Percentiles rank a stretch among this genome's conserved stretches.
These are phyloP conservation scores for Bolinopsis microptera DNA, from an alignment of 37 sponge, comb jelly and placozoan species.

Conservation along the genomic window DNA sequence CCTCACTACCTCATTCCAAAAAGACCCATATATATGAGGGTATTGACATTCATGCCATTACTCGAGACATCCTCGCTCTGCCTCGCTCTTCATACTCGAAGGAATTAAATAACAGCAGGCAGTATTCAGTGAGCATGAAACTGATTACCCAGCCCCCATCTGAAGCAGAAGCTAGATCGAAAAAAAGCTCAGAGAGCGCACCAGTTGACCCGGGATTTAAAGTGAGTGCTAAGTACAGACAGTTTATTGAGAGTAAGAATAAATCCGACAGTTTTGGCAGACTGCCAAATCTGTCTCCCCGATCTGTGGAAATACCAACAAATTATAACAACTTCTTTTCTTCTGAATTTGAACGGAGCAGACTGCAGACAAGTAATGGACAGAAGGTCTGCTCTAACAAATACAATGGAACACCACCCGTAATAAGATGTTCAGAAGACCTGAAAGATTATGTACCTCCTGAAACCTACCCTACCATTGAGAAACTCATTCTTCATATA, in stretches of 20 bases:
- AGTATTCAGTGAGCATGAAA: not conserved
- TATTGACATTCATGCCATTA: not conserved
- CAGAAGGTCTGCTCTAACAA: no score
- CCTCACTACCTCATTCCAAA: not conserved
- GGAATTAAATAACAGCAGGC: no score
- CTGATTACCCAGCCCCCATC: not conserved
- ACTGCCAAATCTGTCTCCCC: not conserved
- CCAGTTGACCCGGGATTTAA: not conserved
- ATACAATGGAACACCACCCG: not conserved
- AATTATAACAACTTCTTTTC: not conserved
- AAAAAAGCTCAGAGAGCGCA: not conserved
- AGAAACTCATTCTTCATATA: slow-evolving; percentile 3
- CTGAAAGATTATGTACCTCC: not conserved
- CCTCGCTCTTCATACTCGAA: not conserved
- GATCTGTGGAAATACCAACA: not conserved
- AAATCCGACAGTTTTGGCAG: not conserved
- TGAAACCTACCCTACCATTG: not conserved
- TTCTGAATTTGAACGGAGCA: not conserved
- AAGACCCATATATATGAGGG: slow-evolving; percentile 30
- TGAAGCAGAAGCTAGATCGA: not conserved
- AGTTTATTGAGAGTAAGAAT: not conserved
- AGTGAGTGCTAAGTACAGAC: not conserved
- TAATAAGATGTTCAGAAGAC: not conserved
- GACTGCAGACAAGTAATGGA: not conserved
- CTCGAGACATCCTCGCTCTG: not conserved